Conservation (phyloP, 2,888 invertebrate species). For the Hoplodrina blanda region DNA sequence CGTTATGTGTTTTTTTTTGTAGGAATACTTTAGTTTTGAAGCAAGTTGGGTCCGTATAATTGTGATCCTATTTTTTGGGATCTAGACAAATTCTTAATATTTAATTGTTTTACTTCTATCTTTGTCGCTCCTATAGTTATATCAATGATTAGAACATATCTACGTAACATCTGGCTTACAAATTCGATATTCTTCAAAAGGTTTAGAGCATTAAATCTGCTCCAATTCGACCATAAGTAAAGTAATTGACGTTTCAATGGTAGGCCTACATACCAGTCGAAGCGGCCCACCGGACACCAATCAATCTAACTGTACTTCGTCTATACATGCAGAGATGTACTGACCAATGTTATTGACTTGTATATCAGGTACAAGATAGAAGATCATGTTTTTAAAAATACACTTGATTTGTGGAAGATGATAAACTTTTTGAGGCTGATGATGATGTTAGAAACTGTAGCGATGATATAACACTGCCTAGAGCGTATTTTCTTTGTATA, state of each 20-base stretch:
- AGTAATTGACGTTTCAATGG: conserved; percentile 20
- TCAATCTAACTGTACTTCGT: conserved; percentile 55
- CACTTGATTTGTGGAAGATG: neutral
- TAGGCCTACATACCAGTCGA: conserved; percentile 35
- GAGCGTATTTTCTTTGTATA: conserved; percentile 31
- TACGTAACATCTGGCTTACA: conserved; percentile 2
- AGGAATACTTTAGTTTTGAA: neutral
- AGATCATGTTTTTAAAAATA: conserved; percentile 5
- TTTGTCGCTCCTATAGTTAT: neutral
- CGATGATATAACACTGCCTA: conserved; percentile 36
- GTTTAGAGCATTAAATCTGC: neutral
- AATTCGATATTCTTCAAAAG: neutral
- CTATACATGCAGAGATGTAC: conserved; percentile 8
- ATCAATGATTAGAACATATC: neutral
- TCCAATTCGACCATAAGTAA: conserved; percentile 22
- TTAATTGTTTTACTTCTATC: neutral
- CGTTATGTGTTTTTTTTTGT: neutral
- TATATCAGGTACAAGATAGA: conserved; percentile 22
- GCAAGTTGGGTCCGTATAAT: too few relatives aligned
- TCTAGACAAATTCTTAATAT: too few relatives aligned
- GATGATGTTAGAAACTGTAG: conserved; percentile 17
- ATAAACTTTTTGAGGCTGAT: neutral
- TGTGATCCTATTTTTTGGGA: too few relatives aligned
- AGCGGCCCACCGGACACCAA: conserved; percentile 23
- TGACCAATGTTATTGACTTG: conserved; percentile 14